Evolutionary conservation across 2,113 vertebrate genomes (phyloP).

Genomic region (Chaenocephalus aceratus): DNA sequence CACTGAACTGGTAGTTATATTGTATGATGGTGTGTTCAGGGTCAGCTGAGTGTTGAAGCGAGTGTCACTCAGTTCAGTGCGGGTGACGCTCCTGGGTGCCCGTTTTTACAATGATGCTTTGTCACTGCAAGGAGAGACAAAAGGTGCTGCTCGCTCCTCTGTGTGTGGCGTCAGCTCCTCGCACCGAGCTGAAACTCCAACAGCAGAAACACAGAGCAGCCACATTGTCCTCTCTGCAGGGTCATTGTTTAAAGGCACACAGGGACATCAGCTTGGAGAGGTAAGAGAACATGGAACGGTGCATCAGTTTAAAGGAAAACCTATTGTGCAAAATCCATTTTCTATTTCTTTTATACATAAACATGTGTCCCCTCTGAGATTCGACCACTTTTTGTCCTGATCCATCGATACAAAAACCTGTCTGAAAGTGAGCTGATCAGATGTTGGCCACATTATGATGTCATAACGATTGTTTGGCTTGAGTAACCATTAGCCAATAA

Average conservation of each 20-base stretch:
- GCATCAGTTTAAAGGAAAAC: background rate
- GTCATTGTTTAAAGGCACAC: background rate
- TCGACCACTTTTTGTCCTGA: too few relatives aligned
- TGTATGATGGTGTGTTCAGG: conserved; percentile 18
- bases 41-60: conserved; percentile 41
- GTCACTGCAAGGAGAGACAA: conserved; percentile 65
- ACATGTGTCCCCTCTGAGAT: too few relatives aligned
- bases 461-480: too few relatives aligned
- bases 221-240: conserved; percentile 1
- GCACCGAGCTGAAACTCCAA: conserved; percentile 33
- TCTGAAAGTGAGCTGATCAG: too few relatives aligned
- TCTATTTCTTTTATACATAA: too few relatives aligned
- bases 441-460: too few relatives aligned
- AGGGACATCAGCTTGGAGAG: conserved; percentile 1
- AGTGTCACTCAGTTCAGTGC: conserved; percentile 31
- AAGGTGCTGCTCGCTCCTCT: conserved; percentile 57
- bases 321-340: too few relatives aligned
- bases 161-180: conserved; percentile 60
- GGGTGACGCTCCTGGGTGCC: conserved; percentile 20
- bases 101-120: conserved; percentile 63
- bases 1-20: conserved; percentile 6
- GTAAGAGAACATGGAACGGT: background rate
- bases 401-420: too few relatives aligned
- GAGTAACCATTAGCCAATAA: too few relatives aligned
- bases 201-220: conserved; percentile 8